Evolutionary conservation across 2,888 invertebrate genomes (phyloP).

Genomic region (Dysmachus trigonus): DNA sequence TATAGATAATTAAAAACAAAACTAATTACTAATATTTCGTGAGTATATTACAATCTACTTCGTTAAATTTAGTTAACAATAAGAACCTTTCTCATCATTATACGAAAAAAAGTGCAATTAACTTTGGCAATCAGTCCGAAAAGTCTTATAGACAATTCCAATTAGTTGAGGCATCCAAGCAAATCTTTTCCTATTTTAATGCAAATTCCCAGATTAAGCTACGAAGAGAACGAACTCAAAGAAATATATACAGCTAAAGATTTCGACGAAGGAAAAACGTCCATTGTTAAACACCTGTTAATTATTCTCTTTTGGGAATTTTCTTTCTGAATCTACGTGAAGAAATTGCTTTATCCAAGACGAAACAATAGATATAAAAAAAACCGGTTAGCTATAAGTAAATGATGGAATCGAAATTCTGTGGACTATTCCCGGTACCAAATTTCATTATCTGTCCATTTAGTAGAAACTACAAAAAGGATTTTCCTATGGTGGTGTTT

Average conservation of each 20-base stretch:
- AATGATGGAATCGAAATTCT: conserved; percentile 17
- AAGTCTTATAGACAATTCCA: not conserved
- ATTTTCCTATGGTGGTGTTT: too few relatives aligned
- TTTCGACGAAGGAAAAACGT: not conserved
- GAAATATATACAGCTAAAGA: not conserved
- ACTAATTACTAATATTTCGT: too few relatives aligned
- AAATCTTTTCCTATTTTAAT: conserved; percentile 26
- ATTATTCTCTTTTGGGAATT: not conserved
- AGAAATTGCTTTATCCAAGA: not conserved
- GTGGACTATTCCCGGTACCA: not conserved
- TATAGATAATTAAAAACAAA: too few relatives aligned
- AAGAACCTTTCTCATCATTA: not conserved
- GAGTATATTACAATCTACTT: not conserved
- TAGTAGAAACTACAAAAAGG: not conserved
- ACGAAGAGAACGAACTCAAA: not conserved
- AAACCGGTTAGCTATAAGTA: not conserved
- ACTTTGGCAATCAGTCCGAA: not conserved
- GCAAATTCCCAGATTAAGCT: conserved; percentile 25
- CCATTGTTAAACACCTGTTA: conserved; percentile 42
- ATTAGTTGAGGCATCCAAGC: not conserved
- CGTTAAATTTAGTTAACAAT: not conserved
- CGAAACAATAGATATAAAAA: not conserved
- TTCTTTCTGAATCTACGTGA: not conserved
- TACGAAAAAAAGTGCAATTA: conserved; percentile 13
- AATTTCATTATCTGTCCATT: not conserved